phyloP scores from a whole-genome alignment of 2,797 vertebrate species.

The Xenops minutus region DNA sequence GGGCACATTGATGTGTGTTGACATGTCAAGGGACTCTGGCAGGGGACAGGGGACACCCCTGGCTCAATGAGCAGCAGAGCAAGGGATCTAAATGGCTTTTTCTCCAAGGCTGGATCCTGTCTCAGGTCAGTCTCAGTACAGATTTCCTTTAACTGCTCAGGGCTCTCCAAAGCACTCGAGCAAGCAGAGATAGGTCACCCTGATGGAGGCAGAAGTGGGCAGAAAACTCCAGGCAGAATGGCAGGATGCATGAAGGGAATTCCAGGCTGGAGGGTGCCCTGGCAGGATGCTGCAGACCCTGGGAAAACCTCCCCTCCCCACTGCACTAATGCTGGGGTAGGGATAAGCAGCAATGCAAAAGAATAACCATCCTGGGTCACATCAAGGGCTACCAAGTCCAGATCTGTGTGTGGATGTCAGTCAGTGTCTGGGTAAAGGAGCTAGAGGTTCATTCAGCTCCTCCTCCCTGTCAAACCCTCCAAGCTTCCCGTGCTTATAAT shows the following conservation, averaged over 20 bases:
- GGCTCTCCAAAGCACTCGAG: neutral
- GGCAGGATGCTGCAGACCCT: neutral
- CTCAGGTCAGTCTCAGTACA: neutral
- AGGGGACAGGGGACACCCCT: neutral
- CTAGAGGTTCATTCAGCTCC: neutral
- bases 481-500: neutral
- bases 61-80: neutral
- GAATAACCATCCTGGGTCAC: neutral
- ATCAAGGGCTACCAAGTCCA: neutral
- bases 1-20: neutral
- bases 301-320: neutral
- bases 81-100: neutral
- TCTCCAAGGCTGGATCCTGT: neutral
- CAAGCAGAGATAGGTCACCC: neutral
- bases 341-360: neutral
- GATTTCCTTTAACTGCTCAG: neutral
- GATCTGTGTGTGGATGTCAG: neutral
- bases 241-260: neutral
- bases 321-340: neutral
- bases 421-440: neutral
- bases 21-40: neutral
- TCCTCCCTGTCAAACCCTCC: neutral
- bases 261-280: neutral
- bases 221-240: neutral
- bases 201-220: neutral